Conservation (phyloP, 2,888 invertebrate genomes). For the Argynnis bischoffii region DNA sequence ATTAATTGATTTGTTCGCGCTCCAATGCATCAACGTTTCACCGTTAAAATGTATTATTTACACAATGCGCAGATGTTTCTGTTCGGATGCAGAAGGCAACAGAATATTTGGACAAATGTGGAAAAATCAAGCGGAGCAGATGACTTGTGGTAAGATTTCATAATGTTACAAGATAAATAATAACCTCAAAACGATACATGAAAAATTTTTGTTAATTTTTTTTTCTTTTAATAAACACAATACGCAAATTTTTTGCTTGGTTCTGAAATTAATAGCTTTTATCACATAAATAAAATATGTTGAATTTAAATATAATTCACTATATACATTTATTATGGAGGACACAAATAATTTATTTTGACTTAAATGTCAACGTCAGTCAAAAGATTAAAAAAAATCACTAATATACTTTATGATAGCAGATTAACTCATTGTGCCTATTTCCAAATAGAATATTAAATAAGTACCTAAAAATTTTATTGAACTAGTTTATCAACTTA, state of each 20-base stretch:
- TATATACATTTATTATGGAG: background rate
- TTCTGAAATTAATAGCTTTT: no score
- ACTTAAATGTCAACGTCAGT: background rate
- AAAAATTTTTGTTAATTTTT: background rate
- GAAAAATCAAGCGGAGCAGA: conserved; percentile 79
- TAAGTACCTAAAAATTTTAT: no score
- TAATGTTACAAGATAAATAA: background rate
- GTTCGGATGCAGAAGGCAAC: conserved; percentile 81
- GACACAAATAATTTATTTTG: conserved; percentile 12
- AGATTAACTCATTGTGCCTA: no score
- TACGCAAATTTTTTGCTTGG: no score
- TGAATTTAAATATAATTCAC: no score
- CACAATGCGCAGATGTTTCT: conserved; percentile 82
- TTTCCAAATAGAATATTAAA: no score
- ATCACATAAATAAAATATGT: no score
- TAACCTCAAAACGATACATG: conserved; percentile 24
- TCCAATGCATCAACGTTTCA: conserved; percentile 30
- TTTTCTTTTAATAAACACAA: background rate
- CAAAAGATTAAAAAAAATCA: background rate
- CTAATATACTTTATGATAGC: no score
- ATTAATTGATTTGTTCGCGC: conserved; percentile 22
- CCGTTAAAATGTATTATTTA: conserved; percentile 42
- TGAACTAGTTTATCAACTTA: no score
- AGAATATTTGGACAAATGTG: conserved; percentile 86
- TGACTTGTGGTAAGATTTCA: conserved; percentile 84